A percentile compares a stretch with the other conserved stretches of the same genome.
Conservation (phyloP, 2,113 vertebrate genomes). For the Chitala chitala region DNA sequence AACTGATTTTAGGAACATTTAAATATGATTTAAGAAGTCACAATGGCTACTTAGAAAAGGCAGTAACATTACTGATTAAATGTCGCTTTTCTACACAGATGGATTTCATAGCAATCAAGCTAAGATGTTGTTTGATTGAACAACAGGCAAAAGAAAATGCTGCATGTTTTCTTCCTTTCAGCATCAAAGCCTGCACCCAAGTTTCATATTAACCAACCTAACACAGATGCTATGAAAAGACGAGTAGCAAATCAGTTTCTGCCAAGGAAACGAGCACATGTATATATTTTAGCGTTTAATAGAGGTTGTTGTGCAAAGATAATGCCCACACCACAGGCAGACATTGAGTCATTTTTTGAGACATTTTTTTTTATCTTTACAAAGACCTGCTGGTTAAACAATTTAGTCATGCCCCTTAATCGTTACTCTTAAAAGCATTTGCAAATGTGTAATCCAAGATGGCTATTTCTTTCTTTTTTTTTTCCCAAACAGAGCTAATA, state of each 20-base stretch:
- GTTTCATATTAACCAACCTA: background rate
- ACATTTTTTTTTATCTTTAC: background rate
- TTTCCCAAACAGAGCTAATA: background rate
- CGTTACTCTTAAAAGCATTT: constrained; percentile 15
- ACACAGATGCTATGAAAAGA: background rate
- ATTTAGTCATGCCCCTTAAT: constrained; percentile 1
- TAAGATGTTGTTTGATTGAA: background rate
- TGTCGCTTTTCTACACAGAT: background rate
- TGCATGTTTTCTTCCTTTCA: too few relatives aligned
- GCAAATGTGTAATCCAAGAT: constrained; percentile 9
- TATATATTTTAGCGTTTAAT: background rate
- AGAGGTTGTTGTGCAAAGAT: background rate
- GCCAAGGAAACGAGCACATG: background rate
- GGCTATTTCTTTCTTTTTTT: too few relatives aligned
- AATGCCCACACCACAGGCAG: background rate
- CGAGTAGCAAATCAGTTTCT: background rate
- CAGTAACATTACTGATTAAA: too few relatives aligned
- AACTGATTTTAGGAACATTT: constrained; percentile 12
- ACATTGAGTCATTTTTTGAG: background rate
- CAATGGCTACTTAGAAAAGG: background rate
- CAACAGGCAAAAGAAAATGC: background rate
- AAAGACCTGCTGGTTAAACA: background rate
- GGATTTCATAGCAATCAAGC: too few relatives aligned
- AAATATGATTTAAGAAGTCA: background rate
- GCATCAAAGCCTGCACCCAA: background rate